These are phyloP conservation scores for Pardosa pseudoannulata DNA, from an alignment of 2,888 invertebrate genomes.

Conservation along the genomic window DNA sequence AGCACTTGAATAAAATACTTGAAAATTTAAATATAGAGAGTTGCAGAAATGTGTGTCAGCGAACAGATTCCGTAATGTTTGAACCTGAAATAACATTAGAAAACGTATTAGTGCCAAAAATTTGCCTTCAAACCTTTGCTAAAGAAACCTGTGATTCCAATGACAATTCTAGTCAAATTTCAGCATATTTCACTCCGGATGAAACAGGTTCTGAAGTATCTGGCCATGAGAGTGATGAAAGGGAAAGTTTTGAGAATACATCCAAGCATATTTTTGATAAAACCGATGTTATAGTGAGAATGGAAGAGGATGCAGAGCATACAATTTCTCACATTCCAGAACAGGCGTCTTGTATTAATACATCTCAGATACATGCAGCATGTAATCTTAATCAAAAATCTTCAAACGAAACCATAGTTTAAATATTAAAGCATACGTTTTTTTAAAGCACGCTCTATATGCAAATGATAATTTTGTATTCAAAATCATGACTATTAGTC, in stretches of 20 bases:
- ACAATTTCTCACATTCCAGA: constrained; percentile 38
- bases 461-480: neutral
- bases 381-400: constrained; percentile 1
- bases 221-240: constrained; percentile 56
- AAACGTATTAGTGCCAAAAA: constrained; percentile 64
- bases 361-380: neutral
- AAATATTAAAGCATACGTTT: neutral
- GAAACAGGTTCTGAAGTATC: constrained; percentile 67
- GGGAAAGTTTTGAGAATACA: constrained; percentile 27
- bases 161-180: constrained; percentile 70
- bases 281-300: neutral
- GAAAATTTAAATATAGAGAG: constrained; percentile 95
- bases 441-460: neutral
- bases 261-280: neutral
- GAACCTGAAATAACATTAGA: constrained; percentile 68
- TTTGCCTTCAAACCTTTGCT: constrained; percentile 50
- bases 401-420: constrained; percentile 61
- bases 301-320: constrained; percentile 14
- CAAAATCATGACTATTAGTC: neutral
- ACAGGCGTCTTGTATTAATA: neutral
- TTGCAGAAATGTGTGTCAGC: constrained; percentile 89
- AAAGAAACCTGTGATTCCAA: constrained; percentile 49
- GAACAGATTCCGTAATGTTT: constrained; percentile 82
- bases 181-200: constrained; percentile 72
- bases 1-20: constrained; percentile 93